Evolutionary conservation across 2,888 invertebrate species (phyloP).

Genomic region (Cactoblastis cactorum): DNA sequence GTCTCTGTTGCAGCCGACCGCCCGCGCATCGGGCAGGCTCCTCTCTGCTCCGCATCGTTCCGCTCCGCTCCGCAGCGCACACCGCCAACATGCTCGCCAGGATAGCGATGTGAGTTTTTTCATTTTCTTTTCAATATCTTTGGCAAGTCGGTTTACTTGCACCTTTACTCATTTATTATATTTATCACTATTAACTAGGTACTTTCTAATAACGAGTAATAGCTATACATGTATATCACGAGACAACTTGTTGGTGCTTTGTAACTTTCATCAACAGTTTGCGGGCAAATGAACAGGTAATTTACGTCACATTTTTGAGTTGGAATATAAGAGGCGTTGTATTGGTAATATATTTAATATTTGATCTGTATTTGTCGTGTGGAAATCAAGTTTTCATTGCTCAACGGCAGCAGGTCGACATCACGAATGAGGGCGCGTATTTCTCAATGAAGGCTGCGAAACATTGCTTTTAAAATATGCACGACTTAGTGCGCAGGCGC

Average conservation of each 20-base stretch:
- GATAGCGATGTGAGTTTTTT: slow-evolving; percentile 64
- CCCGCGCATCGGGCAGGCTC: slow-evolving; percentile 56
- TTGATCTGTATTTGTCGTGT: slow-evolving; percentile 62
- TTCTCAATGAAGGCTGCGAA: slow-evolving; percentile 76
- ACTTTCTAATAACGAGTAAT: slow-evolving; percentile 57
- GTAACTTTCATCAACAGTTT: slow-evolving; percentile 54
- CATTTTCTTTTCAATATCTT: neutral
- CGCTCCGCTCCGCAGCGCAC: slow-evolving; percentile 23
- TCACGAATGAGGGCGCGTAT: slow-evolving; percentile 73
- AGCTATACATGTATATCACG: slow-evolving; percentile 30
- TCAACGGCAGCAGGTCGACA: slow-evolving; percentile 62
- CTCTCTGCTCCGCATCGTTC: slow-evolving; percentile 29
- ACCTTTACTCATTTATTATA: slow-evolving; percentile 13
- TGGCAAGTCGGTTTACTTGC: neutral
- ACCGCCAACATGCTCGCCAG: slow-evolving; percentile 54
- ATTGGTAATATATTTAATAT: slow-evolving; percentile 47
- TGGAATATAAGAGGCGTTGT: slow-evolving; percentile 25
- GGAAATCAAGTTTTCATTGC: slow-evolving; percentile 74
- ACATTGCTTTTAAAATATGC: slow-evolving; percentile 73
- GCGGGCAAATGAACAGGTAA: slow-evolving; percentile 31
- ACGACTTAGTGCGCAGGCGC: slow-evolving; percentile 57
- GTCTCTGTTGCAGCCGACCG: slow-evolving; percentile 71
- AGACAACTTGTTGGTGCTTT: slow-evolving; percentile 39
- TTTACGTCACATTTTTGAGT: slow-evolving; percentile 20
- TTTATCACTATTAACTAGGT: slow-evolving; percentile 31